phyloP scores from a whole-genome alignment of 2,113 vertebrate genomes.

The Mus pahari region DNA sequence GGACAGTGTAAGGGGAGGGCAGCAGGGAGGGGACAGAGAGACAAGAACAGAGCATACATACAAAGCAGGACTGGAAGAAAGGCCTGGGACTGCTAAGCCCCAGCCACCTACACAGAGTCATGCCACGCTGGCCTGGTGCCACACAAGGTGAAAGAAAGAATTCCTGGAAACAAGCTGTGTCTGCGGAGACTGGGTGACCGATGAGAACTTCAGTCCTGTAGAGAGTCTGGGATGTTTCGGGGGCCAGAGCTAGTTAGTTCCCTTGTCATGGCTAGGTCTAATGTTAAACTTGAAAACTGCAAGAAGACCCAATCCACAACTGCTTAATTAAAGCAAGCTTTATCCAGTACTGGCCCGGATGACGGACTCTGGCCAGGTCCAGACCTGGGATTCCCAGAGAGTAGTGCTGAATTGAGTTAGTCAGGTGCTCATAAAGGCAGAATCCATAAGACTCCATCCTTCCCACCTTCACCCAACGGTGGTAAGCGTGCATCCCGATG shows the following conservation, averaged over 20 bases:
- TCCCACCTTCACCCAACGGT: not conserved
- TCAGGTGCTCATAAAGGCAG: not conserved
- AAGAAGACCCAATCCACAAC: not conserved
- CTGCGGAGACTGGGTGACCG: not conserved
- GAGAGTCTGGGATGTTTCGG: not conserved
- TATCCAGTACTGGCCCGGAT: not conserved
- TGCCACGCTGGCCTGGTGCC: accelerated
- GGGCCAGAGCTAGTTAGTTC: not conserved
- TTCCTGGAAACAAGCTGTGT: no score
- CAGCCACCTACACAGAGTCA: accelerated
- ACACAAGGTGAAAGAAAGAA: not conserved
- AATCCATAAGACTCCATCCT: not conserved
- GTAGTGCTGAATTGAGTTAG: not conserved
- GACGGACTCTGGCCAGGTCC: not conserved
- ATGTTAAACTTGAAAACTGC: not conserved
- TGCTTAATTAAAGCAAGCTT: not conserved
- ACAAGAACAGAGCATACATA: no score
- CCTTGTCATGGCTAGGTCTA: not conserved
- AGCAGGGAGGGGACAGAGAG: not conserved
- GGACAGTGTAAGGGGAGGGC: accelerated
- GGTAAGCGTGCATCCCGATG: not conserved
- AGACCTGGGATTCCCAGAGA: not conserved
- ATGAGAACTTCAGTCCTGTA: not conserved
- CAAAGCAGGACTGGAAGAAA: not conserved
- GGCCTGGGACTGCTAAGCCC: not conserved